These are phyloP conservation scores for Botia almorhae DNA, from an alignment of 2,797 vertebrate species.

Conservation along the genomic window DNA sequence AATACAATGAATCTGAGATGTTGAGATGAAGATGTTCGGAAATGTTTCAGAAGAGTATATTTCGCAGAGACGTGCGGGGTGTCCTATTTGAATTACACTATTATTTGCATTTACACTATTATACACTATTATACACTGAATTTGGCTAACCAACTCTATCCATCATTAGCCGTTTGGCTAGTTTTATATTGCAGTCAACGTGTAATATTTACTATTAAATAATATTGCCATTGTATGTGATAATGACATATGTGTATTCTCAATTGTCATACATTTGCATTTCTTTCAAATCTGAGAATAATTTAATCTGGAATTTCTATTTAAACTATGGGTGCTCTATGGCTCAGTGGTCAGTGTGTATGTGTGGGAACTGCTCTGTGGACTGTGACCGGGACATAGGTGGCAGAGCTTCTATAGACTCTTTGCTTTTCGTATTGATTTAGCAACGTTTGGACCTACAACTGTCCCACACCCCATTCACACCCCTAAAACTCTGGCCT, in stretches of 20 bases:
- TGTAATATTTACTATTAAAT: not conserved
- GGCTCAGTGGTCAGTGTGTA: slow-evolving; percentile 24
- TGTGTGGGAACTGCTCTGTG: slow-evolving; percentile 47
- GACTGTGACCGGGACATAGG: slow-evolving; percentile 48
- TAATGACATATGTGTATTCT: not conserved
- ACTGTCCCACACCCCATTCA: slow-evolving; percentile 59
- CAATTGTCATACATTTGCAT: not conserved
- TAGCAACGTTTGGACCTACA: slow-evolving; percentile 45
- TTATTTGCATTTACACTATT: too few species aligned
- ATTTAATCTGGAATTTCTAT: not conserved
- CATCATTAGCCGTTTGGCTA: too few species aligned
- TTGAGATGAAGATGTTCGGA: too few species aligned
- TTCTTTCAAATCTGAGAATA: not conserved
- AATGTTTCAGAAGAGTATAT: not conserved
- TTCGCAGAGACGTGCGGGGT: not conserved
- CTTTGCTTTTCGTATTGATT: slow-evolving; percentile 60
- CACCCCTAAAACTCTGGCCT: slow-evolving; percentile 43
- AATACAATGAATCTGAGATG: not conserved
- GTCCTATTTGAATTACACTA: not conserved
- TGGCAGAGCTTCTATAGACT: slow-evolving; percentile 45
- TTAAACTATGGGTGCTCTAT: slow-evolving; percentile 18
- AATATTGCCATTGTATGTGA: too few species aligned
- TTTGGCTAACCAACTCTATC: too few species aligned
- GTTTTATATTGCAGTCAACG: not conserved
- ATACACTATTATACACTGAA: too few species aligned